phyloP scores from a whole-genome alignment of 2,888 invertebrate genomes.

The Ormyrus pomaceus region DNA sequence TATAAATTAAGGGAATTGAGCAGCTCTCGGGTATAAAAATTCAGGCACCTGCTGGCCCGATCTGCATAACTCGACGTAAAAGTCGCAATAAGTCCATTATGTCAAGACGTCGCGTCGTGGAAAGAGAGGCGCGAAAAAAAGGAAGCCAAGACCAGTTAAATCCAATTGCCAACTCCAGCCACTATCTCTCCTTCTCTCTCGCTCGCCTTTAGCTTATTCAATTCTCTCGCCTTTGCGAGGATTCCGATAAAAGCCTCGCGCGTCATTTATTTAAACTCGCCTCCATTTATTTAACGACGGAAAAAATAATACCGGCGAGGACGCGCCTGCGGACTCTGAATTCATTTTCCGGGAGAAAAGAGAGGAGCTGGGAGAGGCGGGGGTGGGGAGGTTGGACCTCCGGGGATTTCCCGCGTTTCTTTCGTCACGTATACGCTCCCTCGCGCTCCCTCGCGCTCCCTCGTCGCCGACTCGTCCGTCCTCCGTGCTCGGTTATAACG shows the following conservation, averaged over 20 bases:
- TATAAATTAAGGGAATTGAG: constrained; percentile 46
- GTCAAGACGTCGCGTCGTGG: constrained; percentile 34
- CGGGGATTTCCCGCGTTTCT: constrained; percentile 43
- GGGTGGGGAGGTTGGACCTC: constrained; percentile 10
- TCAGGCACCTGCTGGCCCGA: constrained; percentile 38
- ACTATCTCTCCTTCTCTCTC: constrained; percentile 1
- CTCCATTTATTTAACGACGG: constrained; percentile 56
- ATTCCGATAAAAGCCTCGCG: constrained; percentile 56
- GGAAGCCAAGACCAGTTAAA: constrained; percentile 43
- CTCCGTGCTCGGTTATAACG: constrained; percentile 6
- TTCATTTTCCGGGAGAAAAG: constrained; percentile 47
- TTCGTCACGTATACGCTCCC: constrained; percentile 35
- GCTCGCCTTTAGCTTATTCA: constrained; percentile 39
- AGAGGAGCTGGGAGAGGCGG: background rate
- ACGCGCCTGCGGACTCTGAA: constrained; percentile 36
- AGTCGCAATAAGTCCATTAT: constrained; percentile 56
- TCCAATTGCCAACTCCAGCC: constrained; percentile 42
- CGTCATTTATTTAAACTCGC: constrained; percentile 56
- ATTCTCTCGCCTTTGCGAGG: constrained; percentile 39
- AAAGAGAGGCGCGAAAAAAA: constrained; percentile 8
- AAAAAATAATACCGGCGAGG: constrained; percentile 49
- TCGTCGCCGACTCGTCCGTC: constrained; percentile 7
- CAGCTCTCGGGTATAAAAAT: constrained; percentile 41
- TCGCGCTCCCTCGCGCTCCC: constrained; percentile 20
- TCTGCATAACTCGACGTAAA: constrained; percentile 57